Evolutionary conservation across 2,888 invertebrate genomes (phyloP).

Genomic region (Griposia aprilina): DNA sequence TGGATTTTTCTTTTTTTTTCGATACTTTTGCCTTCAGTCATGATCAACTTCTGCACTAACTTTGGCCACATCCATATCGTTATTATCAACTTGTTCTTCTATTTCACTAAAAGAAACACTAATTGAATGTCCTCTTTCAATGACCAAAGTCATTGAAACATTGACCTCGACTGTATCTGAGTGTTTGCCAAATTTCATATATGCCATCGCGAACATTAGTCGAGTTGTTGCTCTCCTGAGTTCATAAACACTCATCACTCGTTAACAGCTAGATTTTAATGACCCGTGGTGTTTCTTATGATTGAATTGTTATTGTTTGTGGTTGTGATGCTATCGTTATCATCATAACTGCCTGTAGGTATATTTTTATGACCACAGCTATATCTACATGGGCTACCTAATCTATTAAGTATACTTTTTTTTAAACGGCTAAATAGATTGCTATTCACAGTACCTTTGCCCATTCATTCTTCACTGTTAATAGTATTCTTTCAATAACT

Average conservation of each 20-base stretch:
- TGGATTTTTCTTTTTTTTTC: no score
- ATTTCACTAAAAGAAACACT: neutral
- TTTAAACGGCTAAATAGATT: no score
- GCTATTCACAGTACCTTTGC: no score
- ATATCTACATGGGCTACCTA: no score
- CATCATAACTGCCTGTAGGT: neutral
- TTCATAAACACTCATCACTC: constrained; percentile 40
- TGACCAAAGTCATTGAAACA: constrained; percentile 56
- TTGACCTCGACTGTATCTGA: constrained; percentile 57
- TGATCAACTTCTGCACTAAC: neutral
- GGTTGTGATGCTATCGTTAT: constrained; percentile 7
- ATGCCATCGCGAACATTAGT: neutral
- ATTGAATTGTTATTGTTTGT: constrained; percentile 49
- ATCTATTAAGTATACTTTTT: neutral
- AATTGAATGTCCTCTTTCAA: constrained; percentile 12
- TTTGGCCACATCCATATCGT: neutral
- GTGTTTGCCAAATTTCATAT: constrained; percentile 53
- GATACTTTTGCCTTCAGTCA: no score
- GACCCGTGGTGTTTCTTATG: neutral
- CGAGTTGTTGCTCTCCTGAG: neutral
- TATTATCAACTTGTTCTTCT: neutral
- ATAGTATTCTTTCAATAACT: neutral
- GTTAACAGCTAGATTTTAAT: constrained; percentile 29
- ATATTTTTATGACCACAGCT: neutral
- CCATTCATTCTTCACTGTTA: neutral